phyloP scores from a whole-genome alignment of 2,113 vertebrate species.

The Thamnophis sirtalis region DNA sequence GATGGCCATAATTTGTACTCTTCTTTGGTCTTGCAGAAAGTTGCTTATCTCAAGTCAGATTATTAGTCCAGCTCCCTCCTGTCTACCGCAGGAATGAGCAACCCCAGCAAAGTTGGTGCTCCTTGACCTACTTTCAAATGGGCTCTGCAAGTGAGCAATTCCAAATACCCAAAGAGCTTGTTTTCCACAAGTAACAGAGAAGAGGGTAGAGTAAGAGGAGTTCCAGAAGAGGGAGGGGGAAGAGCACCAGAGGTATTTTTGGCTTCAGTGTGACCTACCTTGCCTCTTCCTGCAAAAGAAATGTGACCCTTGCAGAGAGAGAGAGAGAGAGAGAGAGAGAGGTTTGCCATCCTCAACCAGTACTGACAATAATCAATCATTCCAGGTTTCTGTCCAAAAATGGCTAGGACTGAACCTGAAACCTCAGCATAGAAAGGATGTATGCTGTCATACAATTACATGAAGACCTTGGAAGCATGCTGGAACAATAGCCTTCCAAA shows the following conservation, averaged over 20 bases:
- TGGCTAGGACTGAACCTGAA: background rate
- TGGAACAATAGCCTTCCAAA: background rate
- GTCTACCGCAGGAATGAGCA: background rate
- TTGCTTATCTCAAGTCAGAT: background rate
- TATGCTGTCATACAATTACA: background rate
- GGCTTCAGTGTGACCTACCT: background rate
- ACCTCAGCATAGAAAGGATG: background rate
- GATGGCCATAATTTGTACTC: background rate
- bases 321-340: background rate
- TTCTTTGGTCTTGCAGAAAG: background rate
- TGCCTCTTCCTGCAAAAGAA: background rate
- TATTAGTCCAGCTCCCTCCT: background rate
- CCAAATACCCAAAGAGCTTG: background rate
- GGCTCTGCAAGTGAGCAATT: background rate
- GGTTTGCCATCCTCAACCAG: background rate
- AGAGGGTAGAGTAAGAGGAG: background rate
- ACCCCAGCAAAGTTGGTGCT: background rate
- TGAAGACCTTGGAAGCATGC: background rate
- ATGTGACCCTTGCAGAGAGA: background rate
- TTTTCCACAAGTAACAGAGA: background rate
- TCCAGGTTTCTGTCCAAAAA: background rate
- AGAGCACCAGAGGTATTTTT: background rate
- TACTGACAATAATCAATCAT: background rate
- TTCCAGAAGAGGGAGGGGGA: background rate
- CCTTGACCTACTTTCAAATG: background rate